Base-by-base conservation (phyloP, 2,113 vertebrate species). In the Podilymbus podiceps region DNA sequence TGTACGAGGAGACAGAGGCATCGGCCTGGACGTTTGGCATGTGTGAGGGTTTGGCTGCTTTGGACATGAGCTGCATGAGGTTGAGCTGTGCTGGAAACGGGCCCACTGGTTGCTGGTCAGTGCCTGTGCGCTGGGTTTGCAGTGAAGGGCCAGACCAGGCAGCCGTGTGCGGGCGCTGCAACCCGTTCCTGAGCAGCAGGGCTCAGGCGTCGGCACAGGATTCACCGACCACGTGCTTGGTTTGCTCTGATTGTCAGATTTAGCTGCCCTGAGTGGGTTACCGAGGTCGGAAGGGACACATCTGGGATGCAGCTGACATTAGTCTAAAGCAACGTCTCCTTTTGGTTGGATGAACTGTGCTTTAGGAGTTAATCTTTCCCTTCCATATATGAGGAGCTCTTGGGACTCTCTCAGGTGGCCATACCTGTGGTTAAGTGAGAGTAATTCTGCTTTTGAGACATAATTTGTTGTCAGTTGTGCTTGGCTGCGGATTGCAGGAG, bases 81-180 rank as follows among this genome's bases (percentile, higher is more conserved):
- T 33, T 19, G n/a, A 33, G 40, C 47, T 15, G 49, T 40, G 67
- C 66, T 23, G 47, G 33, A 42, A n/a, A 23, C 15, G 11, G 66
- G 20, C 33, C 5, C 6, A 1, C n/a, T 0, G 6, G 55, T 16
- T 28, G 55, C 52, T 35, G 59, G 19, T 23, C 12, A 0, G n/a
- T 24, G 72, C 25, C 46, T 3, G 4, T 8, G 30, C 1, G 6
- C 30, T 17, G 46, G 25, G 31, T 17, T 87, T 31, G 3, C 15
- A 5, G 49, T 8, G 3, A 44, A 62, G 58, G 58, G 58, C 56
- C 9, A 1, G 68, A 21, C 25, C 59, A 11, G 49, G 59, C 33
- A 22, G 27, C 50, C 1, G 23, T 4, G 19, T 8, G 14, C 0
- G 3, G 68, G 33, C n/a, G 49, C 15, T 31, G 33, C 40, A n/a